phyloP scores from a whole-genome alignment of 2,888 invertebrate species.

The Octonoba sinensis region DNA sequence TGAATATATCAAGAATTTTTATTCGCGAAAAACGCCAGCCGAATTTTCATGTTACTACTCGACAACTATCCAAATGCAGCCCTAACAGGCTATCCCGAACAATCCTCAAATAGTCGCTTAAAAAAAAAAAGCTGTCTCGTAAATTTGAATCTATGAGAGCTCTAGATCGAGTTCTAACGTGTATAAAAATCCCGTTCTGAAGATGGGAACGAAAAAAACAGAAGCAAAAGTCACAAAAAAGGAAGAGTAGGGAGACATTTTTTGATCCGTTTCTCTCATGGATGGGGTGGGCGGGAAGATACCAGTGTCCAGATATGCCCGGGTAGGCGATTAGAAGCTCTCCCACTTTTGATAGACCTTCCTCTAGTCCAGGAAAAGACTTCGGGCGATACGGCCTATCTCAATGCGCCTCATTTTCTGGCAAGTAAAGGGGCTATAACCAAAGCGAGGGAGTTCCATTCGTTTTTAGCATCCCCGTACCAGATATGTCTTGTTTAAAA shows the following conservation, averaged over 20 bases:
- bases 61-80: too few relatives aligned
- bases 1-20: too few relatives aligned
- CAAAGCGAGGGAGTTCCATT: conserved; percentile 5
- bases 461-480: too few relatives aligned
- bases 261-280: conserved; percentile 22
- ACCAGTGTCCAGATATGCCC: conserved; percentile 57
- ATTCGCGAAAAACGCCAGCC: too few relatives aligned
- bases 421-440: conserved; percentile 5
- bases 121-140: too few relatives aligned
- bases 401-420: conserved; percentile 48
- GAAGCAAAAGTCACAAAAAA: neutral
- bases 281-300: conserved; percentile 35
- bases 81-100: too few relatives aligned
- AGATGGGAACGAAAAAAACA: neutral
- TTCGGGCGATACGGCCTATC: conserved; percentile 54
- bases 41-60: too few relatives aligned
- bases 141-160: too few relatives aligned
- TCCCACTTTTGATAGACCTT: conserved; percentile 54
- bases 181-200: too few relatives aligned
- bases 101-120: too few relatives aligned
- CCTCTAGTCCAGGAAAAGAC: conserved; percentile 50
- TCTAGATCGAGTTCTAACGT: too few relatives aligned
- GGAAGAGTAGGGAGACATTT: conserved; percentile 28
- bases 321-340: conserved; percentile 48
- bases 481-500: too few relatives aligned